phyloP scores from a whole-genome alignment of 2,888 invertebrate genomes.

The Caenorhabditis macrosperma region DNA sequence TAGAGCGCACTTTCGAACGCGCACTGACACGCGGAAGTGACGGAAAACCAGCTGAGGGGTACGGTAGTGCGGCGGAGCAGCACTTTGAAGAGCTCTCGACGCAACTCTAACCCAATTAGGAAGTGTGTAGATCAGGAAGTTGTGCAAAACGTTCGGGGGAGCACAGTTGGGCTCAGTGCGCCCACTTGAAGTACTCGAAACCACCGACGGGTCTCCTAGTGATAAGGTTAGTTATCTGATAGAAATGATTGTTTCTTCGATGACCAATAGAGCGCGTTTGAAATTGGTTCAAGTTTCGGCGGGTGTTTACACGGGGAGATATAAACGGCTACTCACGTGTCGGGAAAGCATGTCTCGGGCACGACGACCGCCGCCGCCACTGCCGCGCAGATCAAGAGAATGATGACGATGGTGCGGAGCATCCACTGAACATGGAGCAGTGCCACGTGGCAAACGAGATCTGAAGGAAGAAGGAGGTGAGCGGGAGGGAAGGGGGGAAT shows the following conservation, averaged over 20 bases:
- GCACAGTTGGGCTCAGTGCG: no score
- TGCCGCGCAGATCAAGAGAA: conserved; percentile 14
- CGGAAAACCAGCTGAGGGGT: not conserved
- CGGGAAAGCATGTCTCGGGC: conserved; percentile 56
- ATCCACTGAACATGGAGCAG: conserved; percentile 43
- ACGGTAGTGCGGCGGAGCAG: not conserved
- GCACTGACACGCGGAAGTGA: not conserved
- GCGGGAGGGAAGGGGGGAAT: conserved; percentile 1
- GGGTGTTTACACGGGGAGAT: not conserved
- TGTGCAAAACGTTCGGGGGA: no score
- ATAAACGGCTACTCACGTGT: conserved; percentile 46
- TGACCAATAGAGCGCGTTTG: no score
- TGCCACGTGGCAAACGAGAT: conserved; percentile 37
- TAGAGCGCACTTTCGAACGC: no score
- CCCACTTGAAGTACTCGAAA: no score
- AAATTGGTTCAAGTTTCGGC: no score
- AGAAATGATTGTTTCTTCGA: no score
- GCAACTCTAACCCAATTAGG: not conserved
- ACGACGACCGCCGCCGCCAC: conserved; percentile 23
- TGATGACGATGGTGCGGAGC: conserved; percentile 24
- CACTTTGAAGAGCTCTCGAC: not conserved
- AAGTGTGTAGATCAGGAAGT: not conserved
- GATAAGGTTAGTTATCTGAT: no score
- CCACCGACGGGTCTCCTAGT: no score
- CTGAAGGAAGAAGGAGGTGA: not conserved